These are phyloP conservation scores for Drosophila murphyi DNA, from an alignment of 1,140 invertebrate species.

Conservation along the genomic window DNA sequence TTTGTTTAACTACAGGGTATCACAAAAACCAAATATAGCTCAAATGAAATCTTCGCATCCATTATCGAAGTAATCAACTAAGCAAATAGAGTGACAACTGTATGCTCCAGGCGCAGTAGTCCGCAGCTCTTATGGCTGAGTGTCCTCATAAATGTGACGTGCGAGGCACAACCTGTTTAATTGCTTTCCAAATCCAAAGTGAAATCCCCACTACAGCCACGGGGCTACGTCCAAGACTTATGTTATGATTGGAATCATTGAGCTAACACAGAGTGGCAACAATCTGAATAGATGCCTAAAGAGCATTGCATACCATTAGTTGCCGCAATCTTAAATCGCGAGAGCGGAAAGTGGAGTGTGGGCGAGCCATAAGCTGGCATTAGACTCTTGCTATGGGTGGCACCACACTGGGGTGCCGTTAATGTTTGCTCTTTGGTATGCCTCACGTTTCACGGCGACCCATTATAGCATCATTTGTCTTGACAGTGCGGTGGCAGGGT, in stretches of 20 bases:
- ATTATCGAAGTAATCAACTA: conserved; percentile 57
- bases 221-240: conserved; percentile 59
- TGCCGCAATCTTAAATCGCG: conserved; percentile 69
- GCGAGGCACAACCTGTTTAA: conserved; percentile 49
- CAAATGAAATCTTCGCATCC: conserved; percentile 55
- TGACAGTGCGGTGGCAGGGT: not conserved
- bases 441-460: conserved; percentile 37
- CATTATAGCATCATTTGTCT: conserved; percentile 76
- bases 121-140: conserved; percentile 1
- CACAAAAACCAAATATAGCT: conserved; percentile 47
- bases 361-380: conserved; percentile 41
- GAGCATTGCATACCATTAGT: conserved; percentile 72
- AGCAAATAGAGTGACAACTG: conserved; percentile 73
- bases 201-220: conserved; percentile 29
- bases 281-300: conserved; percentile 42
- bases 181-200: conserved; percentile 75
- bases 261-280: conserved; percentile 45
- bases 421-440: conserved; percentile 58
- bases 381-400: conserved; percentile 16
- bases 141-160: conserved; percentile 41
- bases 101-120: conserved; percentile 23
- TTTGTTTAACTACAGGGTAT: not conserved
- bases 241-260: conserved; percentile 80
- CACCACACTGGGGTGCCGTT: conserved; percentile 30
- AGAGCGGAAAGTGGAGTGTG: not conserved